A percentile compares a stretch with the other conserved stretches of the same genome.
These are phyloP conservation scores for Scomber japonicus DNA, from an alignment of 2,113 vertebrate species.

Conservation along the genomic window DNA sequence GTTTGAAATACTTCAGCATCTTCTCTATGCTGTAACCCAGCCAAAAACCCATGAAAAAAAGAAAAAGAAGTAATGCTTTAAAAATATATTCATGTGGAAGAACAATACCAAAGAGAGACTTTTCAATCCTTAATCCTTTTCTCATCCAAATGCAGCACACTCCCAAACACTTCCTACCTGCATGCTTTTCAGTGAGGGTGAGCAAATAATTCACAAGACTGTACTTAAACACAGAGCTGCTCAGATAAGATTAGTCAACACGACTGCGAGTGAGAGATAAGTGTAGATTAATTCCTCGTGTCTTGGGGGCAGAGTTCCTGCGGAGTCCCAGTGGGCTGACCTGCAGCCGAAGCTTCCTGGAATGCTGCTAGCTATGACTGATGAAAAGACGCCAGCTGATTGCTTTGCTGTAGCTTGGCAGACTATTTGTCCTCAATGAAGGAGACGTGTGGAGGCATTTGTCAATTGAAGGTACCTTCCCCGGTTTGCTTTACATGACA, in stretches of 20 bases:
- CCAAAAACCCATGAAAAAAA: background rate
- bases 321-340: slow-evolving; percentile 60
- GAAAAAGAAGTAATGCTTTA: background rate
- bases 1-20: slow-evolving; percentile 30
- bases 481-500: background rate
- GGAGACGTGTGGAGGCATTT: slow-evolving; percentile 4
- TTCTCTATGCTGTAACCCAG: slow-evolving; percentile 4
- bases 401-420: background rate
- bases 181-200: slow-evolving; percentile 30
- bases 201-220: slow-evolving; percentile 51
- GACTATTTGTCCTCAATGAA: background rate
- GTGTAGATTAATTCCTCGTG: slow-evolving; percentile 62
- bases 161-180: slow-evolving; percentile 48
- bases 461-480: background rate
- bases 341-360: slow-evolving; percentile 45
- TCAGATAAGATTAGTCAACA: slow-evolving; percentile 72
- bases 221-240: slow-evolving; percentile 54
- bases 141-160: slow-evolving; percentile 25
- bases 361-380: slow-evolving; percentile 19
- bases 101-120: slow-evolving; percentile 56
- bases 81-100: slow-evolving; percentile 33
- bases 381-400: slow-evolving; percentile 32
- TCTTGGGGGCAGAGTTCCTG: slow-evolving; percentile 57
- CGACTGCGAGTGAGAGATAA: slow-evolving; percentile 79
- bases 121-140: slow-evolving; percentile 51